Conservation (phyloP, 2,113 vertebrate genomes). For the Hypocryptadius cinnamomeus region DNA sequence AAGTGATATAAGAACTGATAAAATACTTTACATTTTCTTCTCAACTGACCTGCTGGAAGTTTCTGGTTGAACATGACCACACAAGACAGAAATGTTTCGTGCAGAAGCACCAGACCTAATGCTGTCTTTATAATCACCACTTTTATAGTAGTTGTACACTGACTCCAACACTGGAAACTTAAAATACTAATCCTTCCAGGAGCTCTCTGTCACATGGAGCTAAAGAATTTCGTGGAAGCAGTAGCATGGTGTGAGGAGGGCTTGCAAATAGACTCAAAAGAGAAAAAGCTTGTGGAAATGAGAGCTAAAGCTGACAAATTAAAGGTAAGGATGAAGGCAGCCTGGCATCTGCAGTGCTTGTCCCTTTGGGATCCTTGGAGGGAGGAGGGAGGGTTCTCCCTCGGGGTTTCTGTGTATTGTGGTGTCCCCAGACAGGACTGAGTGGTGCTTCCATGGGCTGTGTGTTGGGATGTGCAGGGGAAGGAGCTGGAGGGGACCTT, state of each 20-base stretch:
- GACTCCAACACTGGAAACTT: background rate
- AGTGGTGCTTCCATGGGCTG: rapidly evolving
- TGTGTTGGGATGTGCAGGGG: background rate
- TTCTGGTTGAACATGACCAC: rapidly evolving
- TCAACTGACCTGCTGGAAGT: background rate
- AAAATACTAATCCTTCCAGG: constrained; percentile 68
- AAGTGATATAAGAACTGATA: background rate
- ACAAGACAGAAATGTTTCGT: background rate
- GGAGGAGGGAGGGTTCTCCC: background rate
- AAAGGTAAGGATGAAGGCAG: constrained; percentile 69
- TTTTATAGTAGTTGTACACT: background rate
- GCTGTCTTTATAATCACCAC: background rate
- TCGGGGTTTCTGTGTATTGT: background rate
- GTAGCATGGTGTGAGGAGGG: constrained; percentile 90
- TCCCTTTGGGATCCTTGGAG: background rate
- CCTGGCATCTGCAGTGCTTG: background rate
- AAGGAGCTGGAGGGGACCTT: background rate
- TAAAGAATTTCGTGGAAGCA: constrained; percentile 79
- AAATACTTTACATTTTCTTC: background rate
- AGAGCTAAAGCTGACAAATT: constrained; percentile 83
- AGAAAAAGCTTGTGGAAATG: constrained; percentile 84
- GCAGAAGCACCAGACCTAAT: background rate
- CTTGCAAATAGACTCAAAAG: constrained; percentile 75
- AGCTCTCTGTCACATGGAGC: constrained; percentile 84
- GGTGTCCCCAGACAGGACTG: background rate